Evolutionary conservation across 2,888 invertebrate genomes (phyloP), one percentile per base, ranked within the genome.

Genomic region (Diarsia rubi): DNA sequence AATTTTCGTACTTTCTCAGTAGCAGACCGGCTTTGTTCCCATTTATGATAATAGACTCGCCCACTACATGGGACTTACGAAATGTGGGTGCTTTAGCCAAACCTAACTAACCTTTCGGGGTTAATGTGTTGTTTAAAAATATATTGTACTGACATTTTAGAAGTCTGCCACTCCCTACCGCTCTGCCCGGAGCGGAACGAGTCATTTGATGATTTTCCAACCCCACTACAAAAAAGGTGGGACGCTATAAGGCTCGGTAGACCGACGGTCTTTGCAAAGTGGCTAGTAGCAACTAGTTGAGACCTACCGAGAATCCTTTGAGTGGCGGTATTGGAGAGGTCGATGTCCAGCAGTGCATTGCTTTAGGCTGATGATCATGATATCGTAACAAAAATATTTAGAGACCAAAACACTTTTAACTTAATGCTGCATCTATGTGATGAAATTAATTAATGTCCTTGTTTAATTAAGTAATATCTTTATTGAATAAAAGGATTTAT

Each of bases 401-500:
- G n/a, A 27, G 49, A 69, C 69, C 1, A 24, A 42, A 52, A 12
- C 3, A 14, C 19, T n/a, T 14, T 45, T 37, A 2, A 27, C 27
- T 52, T 21, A 47, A 19, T 31, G 21, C 19, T 42, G 54, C 0
- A 27, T 11, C 42, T 12, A 14, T 8, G n/a, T 47, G 12, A 63
- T 31, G 24, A n/a, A 60, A n/a, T n/a, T n/a, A n/a, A n/a, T n/a
- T n/a, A n/a, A 75, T 31, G n/a, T 27, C 16, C 12, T 44, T 19
- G 24, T 54, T 27, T 42, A 19, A 59, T 37, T 16, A 42, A 59
- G n/a, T n/a, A 37, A 49, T 73, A 78, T 59, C 63, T 52, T 37
- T 47, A 77, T 42, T 45, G 8, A 78, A 59, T 60, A 72, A 42
- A 71, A 2, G 37, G 54, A 75, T 66, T 49, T 27, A 45, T 45